Base-by-base conservation (phyloP, 2,888 invertebrate species). In the Pristionchus fissidentatus region DNA sequence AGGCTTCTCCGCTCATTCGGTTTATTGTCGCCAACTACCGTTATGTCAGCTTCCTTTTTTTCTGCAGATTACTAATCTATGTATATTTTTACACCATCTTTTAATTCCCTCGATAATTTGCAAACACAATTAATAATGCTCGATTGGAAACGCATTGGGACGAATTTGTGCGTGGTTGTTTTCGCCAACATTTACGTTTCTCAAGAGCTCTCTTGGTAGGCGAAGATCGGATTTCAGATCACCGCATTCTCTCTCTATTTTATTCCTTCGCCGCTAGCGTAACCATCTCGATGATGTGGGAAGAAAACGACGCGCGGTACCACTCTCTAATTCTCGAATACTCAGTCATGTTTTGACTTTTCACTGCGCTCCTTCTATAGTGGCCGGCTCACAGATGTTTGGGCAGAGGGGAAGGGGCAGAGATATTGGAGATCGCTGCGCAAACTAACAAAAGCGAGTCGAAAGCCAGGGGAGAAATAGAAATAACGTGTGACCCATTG, bases 401-500 rank as follows among this genome's bases (percentile, higher is more conserved):
- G 70, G 70, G 41, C 41, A 22, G 15, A 5, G 38, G 19, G 62
- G 62, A 38, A 70, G 70, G 62, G 70, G n/a, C 29, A 43, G 70
- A 35, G 70, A 70, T 70, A 70, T 70, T 26, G 26, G 70, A 70
- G 70, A 70, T 70, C 22, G 43, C 70, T 41, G 26, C 15, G 70
- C 70, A 70, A 70, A 70, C 70, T 70, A 70, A 70, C 70, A 38
- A 70, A 41, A 41, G 41, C 70, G 43, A 43, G 70, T 70, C 41
- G 70, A 70, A 38, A 70, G 70, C 70, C 43, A n/a, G n/a, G n/a
- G 70, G 70, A n/a, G 70, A 19, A 70, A 70, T 41, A 70, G 66
- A n/a, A n/a, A n/a, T n/a, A n/a, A 70, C 70, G 70, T 70, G 60
- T 60, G 70, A 70, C 70, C 70, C 43, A 70, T 70, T 70, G 70